Percentiles rank a stretch among this genome's conserved stretches.
phyloP scores from a whole-genome alignment of 1,140 invertebrate species.

The Danaus melanippus region DNA sequence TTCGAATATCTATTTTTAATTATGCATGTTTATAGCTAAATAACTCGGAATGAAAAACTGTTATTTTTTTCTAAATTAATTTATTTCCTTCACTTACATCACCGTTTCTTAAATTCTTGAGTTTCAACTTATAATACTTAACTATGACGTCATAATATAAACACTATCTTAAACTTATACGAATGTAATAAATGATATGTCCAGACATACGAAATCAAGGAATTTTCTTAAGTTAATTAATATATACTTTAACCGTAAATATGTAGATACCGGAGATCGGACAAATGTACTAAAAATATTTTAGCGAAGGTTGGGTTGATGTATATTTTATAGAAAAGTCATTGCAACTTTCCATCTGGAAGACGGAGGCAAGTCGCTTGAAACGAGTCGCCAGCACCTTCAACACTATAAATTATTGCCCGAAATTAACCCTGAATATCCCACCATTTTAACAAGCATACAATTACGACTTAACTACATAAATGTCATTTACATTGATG shows the following conservation, averaged over 20 bases:
- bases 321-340: conserved; percentile 46
- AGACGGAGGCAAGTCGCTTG: conserved; percentile 63
- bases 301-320: conserved; percentile 42
- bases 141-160: conserved; percentile 63
- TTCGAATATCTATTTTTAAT: too few species aligned
- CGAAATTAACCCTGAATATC: conserved; percentile 48
- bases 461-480: conserved; percentile 24
- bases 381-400: conserved; percentile 68
- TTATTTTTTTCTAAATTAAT: conserved; percentile 29
- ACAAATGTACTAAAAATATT: conserved; percentile 40
- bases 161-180: conserved; percentile 61
- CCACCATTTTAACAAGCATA: conserved; percentile 30
- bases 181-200: conserved; percentile 50
- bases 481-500: conserved; percentile 50
- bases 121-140: conserved; percentile 66
- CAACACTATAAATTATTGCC: conserved; percentile 43
- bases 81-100: conserved; percentile 65
- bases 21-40: too few species aligned
- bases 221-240: conserved; percentile 62
- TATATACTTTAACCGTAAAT: conserved; percentile 49
- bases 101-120: conserved; percentile 66
- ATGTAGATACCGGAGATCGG: conserved; percentile 58
- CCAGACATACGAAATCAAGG: conserved; percentile 45
- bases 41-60: too few species aligned
- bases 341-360: conserved; percentile 46